Evolutionary conservation across 2,113 vertebrate genomes (phyloP), one percentile per base, ranked within the genome.

Genomic region (Haplochromis burtoni): DNA sequence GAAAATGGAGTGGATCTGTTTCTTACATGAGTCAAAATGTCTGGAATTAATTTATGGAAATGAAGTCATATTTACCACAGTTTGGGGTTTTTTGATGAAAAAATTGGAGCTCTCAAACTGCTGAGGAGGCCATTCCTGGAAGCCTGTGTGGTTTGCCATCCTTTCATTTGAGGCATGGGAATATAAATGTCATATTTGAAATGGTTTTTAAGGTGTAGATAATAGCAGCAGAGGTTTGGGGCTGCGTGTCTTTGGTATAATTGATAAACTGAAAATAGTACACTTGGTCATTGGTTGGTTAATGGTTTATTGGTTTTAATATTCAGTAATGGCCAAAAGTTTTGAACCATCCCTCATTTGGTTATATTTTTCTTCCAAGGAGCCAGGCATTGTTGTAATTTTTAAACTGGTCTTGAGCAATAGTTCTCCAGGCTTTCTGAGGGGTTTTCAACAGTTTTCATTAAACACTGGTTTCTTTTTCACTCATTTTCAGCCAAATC

Each of bases 31-130:
- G 61, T 92, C 82, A 87, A 66, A 78, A 84, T 87, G 42, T 88
- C 83, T 93, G 53, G 88, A 88, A 86, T 88, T 90, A 84, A 90
- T 91, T 91, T 82, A 87, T 92, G 84, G 87, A 91, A 91, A 91
- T 93, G n/a, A 90, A 85, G 87, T 83, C 49, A 81, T 80, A 33
- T 81, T 49, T 78, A 83, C 81, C 61, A 21, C 83, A 81, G 61
- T 55, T 86, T 82, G 59, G 31, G 76, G 17, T 29, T 76, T 84
- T 86, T 63, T 71, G 59, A 85, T 45, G 55, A 82, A 80, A 87
- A 47, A 76, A 76, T 3, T 59, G 76, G 17, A 80, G 80, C 82
- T 88, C 51, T 76, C 68, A 76, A 87, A 90, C 29, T 83, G 91
- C 87, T 86, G 80, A 88, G 82, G 24, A 51, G 45, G 54, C 53